These are phyloP conservation scores for Agonopterix subpropinquella DNA, from an alignment of 2,888 invertebrate genomes.

Conservation along the genomic window DNA sequence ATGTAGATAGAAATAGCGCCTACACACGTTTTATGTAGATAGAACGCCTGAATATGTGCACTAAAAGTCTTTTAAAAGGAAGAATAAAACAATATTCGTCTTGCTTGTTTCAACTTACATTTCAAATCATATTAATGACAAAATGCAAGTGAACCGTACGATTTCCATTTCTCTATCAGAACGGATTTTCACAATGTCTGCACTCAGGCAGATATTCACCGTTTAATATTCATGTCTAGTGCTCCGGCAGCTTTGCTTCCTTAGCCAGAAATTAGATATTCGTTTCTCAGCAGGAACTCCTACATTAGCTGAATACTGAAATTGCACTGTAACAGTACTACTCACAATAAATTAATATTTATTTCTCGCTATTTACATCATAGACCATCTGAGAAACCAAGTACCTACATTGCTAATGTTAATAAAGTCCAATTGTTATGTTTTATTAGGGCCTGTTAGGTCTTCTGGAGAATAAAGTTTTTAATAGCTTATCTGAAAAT, in stretches of 20 bases:
- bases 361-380: too few species aligned
- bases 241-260: conserved; percentile 44
- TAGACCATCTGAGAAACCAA: too few species aligned
- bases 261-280: conserved; percentile 53
- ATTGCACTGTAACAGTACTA: neutral
- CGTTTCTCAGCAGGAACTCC: conserved; percentile 40
- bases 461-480: too few species aligned
- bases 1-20: neutral
- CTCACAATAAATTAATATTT: too few species aligned
- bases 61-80: too few species aligned
- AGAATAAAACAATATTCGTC: neutral
- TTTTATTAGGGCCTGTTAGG: too few species aligned
- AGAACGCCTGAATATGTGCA: too few species aligned
- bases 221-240: conserved; percentile 61
- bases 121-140: conserved; percentile 59
- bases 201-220: conserved; percentile 48
- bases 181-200: conserved; percentile 59
- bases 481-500: too few species aligned
- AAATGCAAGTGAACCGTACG: conserved; percentile 51
- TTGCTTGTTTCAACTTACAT: conserved; percentile 13
- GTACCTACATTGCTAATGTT: too few species aligned
- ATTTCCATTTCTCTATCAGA: conserved; percentile 56
- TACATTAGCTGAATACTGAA: conserved; percentile 21
- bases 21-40: neutral
- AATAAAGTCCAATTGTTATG: too few species aligned